A percentile compares a stretch with the other conserved stretches of the same genome.
Conservation (phyloP, 2,888 invertebrate genomes). For the Eilema depressum region DNA sequence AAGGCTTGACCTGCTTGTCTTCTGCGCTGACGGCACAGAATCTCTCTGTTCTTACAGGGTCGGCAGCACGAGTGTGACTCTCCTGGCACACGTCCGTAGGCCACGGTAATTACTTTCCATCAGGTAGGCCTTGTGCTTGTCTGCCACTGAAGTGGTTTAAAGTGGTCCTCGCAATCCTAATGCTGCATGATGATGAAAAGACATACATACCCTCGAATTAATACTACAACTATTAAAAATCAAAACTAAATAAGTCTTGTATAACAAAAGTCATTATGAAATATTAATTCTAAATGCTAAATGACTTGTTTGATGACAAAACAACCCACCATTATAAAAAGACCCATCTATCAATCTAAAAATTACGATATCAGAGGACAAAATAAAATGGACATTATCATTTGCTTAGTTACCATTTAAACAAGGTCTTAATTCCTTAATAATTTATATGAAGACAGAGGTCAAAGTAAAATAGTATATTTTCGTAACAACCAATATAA, state of each 20-base stretch:
- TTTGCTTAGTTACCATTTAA: background rate
- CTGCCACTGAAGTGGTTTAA: no score
- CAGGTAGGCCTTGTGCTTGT: no score
- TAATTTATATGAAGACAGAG: background rate
- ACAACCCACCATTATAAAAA: background rate
- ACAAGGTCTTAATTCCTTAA: constrained; percentile 9
- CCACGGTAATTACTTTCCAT: no score
- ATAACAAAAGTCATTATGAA: constrained; percentile 1
- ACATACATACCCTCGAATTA: no score
- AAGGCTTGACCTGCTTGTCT: no score
- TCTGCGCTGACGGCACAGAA: no score
- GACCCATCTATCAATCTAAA: background rate
- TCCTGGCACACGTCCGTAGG: no score
- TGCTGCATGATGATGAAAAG: no score
- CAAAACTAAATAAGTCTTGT: background rate
- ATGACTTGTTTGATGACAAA: constrained; percentile 7
- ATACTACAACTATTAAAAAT: no score
- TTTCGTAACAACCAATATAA: background rate
- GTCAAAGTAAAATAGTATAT: constrained; percentile 11
- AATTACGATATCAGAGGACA: constrained; percentile 12
- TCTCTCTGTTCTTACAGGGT: no score
- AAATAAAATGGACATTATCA: background rate
- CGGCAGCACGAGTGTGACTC: no score
- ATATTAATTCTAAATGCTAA: background rate
- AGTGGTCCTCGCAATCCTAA: no score